Evolutionary conservation across 2,888 invertebrate genomes (phyloP), one percentile per base, ranked within the genome.

Genomic region (Caradrina clavipalpis): DNA sequence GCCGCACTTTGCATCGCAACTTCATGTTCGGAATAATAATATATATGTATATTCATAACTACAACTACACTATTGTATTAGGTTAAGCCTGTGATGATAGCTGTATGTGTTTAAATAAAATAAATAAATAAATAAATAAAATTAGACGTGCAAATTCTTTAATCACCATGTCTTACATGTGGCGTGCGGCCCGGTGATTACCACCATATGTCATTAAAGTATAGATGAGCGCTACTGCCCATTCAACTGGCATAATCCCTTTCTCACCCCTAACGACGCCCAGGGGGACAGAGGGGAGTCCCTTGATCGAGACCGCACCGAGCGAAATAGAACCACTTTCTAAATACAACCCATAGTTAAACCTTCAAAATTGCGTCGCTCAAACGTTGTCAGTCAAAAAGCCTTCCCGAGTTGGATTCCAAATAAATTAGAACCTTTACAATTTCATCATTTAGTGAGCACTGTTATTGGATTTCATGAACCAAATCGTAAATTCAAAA

Each of bases 401-500:
- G 66, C 61, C 69, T 78, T 72, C 47, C 72, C 60, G 81, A 87
- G 87, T 86, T 86, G 81, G 83, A 89, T 88, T 88, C 85, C 84
- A 89, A 92, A 90, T 87, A 88, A 89, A 90, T 88, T 89, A 86
- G 82, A 89, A 88, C 87, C 87, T 88, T 89, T 66, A 66, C 61
- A 82, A 78, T 73, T 90, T 88, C 88, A 90, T 89, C 88, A 88
- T 88, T 90, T 87, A 87, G 85, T 87, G 81, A 87, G 82, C 80
- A 75, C 82, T 88, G 85, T 90, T 92, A 91, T 91, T 92, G 88
- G 86, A 90, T 91, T 90, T 88, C 81, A 78, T 86, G 86, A 86
- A 89, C 87, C 83, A 86, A 88, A 88, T 86, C 80, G 82, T 77
- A 83, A 89, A 87, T 86, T 87, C 82, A 77, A 81, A 88, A 87